These are phyloP conservation scores for Hybos culiciformis DNA, from an alignment of 2,888 invertebrate genomes.

Conservation along the genomic window DNA sequence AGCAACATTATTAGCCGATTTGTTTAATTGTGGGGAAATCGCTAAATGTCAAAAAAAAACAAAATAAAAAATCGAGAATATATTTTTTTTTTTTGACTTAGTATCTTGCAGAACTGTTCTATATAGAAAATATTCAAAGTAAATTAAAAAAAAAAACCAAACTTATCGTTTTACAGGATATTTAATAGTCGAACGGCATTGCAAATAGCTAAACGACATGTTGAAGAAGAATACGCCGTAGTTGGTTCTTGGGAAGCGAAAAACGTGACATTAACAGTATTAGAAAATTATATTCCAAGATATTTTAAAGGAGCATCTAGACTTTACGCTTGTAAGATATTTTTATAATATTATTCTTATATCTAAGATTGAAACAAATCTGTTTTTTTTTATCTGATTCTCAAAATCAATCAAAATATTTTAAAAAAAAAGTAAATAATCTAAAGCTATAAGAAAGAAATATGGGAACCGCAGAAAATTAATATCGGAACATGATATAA, in stretches of 20 bases:
- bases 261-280: constrained; percentile 70
- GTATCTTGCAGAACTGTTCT: no score
- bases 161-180: constrained; percentile 43
- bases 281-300: constrained; percentile 67
- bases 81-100: no score
- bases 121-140: no score
- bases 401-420: no score
- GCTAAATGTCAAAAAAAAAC: no score
- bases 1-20: no score
- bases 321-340: constrained; percentile 44
- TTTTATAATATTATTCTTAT: constrained; percentile 7
- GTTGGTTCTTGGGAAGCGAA: constrained; percentile 79
- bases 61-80: background rate
- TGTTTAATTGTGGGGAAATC: no score
- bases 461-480: no score
- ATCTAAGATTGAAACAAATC: background rate
- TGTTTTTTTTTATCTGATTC: background rate
- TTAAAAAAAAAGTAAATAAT: no score
- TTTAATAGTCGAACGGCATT: constrained; percentile 70
- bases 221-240: constrained; percentile 69
- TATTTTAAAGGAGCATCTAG: constrained; percentile 66
- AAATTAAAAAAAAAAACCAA: background rate
- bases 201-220: constrained; percentile 68
- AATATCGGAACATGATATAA: no score
- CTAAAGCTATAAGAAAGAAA: no score